Evolutionary conservation across 1,140 invertebrate genomes (phyloP), one percentile per base, ranked within the genome.

Genomic region (Rhagoletis zephyria): DNA sequence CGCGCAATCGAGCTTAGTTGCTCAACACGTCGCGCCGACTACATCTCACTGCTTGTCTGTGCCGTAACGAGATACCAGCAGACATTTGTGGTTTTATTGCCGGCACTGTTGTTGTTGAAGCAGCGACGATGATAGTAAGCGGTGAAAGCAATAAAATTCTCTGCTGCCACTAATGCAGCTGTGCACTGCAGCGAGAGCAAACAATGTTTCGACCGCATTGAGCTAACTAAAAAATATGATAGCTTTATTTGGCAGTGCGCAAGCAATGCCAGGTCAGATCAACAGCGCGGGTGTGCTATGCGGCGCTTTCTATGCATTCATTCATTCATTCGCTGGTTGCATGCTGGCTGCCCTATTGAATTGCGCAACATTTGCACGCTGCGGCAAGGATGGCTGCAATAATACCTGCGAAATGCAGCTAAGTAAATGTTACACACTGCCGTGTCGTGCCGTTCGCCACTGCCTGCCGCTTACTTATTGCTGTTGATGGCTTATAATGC

Each of bases 401-500:
- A 67, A 67, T 67, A 12, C 65, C 19, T 40, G 40, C 65, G 65
- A 30, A 67, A 67, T 42, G 2, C 65, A 12, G 9, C 65, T 40
- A 67, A 30, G 30, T 30, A 30, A 30, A 30, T 30, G 30, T 67
- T 67, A 67, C 65, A 6, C 65, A 67, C 65, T 42, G 30, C 14
- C 10, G 64, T 4, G 7, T n/a, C 3, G 6, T 9, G 30, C 64
- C n/a, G 19, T 67, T n/a, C 64, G 19, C 1, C 64, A 6, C 30
- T 12, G 59, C 19, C 19, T 67, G 30, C 42, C 42, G 65, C 65
- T 67, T 30, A 30, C 30, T 30, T 67, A 67, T 67, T 67, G 65
- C 65, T 67, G 65, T 67, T 67, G 65, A 67, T 67, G 65, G 65
- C 65, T 67, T 30, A 67, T 67, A 67, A 67, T 67, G 65, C 30